phyloP scores from a whole-genome alignment of 1,140 invertebrate genomes.

The Helicorthomorpha holstii region DNA sequence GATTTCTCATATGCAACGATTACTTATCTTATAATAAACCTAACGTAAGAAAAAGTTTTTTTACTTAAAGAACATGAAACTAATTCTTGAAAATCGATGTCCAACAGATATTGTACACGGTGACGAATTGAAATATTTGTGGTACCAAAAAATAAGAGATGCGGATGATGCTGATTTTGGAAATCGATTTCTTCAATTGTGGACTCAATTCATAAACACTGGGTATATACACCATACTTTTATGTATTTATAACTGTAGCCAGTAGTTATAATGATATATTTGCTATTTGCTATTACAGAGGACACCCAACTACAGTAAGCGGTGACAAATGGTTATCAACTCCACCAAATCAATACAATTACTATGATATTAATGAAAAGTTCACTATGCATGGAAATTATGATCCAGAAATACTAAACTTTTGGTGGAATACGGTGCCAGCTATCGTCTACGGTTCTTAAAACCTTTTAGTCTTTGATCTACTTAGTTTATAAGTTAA shows the following conservation, averaged over 20 bases:
- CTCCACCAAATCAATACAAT: neutral
- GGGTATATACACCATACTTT: neutral
- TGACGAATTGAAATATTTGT: neutral
- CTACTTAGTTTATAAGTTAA: too few species aligned
- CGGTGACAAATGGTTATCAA: neutral
- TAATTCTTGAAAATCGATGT: too few species aligned
- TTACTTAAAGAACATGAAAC: too few species aligned
- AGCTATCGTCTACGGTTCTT: neutral
- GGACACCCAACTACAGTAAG: neutral
- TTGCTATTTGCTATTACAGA: neutral
- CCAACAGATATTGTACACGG: neutral
- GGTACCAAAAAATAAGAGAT: neutral
- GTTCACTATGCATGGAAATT: neutral
- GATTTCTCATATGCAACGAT: too few species aligned
- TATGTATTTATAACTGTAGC: neutral
- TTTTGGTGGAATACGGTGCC: neutral
- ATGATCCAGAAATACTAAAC: neutral
- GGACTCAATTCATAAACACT: neutral
- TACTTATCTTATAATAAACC: too few species aligned
- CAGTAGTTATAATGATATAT: neutral
- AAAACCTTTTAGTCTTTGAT: too few species aligned
- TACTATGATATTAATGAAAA: neutral
- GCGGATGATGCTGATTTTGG: neutral
- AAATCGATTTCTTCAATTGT: neutral
- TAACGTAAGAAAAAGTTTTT: too few species aligned